A percentile compares a stretch with the other conserved stretches of the same genome.
Evolutionary conservation across 1,140 invertebrate genomes (phyloP).

Genomic region (Drepana arcuata): DNA sequence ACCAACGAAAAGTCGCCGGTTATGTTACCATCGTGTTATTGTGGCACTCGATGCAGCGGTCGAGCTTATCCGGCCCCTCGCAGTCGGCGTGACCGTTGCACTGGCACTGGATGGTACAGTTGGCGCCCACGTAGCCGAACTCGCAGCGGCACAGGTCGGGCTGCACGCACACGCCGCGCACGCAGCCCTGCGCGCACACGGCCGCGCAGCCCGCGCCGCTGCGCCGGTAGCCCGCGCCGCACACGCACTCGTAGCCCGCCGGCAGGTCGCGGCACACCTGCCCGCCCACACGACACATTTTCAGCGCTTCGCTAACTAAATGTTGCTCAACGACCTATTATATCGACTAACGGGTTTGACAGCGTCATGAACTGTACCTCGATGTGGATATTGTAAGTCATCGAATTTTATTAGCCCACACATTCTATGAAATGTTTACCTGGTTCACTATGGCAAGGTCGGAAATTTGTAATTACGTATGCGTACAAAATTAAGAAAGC

Average conservation of each 20-base stretch:
- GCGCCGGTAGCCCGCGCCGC: slow-evolving; percentile 84
- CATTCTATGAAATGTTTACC: too few species aligned
- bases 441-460: too few species aligned
- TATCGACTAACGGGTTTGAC: too few species aligned
- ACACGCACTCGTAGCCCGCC: slow-evolving; percentile 87
- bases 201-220: slow-evolving; percentile 80
- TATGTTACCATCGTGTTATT: slow-evolving; percentile 89
- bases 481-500: too few species aligned
- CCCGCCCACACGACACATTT: not conserved
- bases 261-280: slow-evolving; percentile 79
- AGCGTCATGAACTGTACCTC: too few species aligned
- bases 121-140: slow-evolving; percentile 93
- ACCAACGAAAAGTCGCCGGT: too few species aligned
- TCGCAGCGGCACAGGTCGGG: slow-evolving; percentile 91
- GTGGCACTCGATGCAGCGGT: slow-evolving; percentile 87
- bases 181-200: slow-evolving; percentile 91
- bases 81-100: slow-evolving; percentile 97
- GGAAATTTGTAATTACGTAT: too few species aligned
- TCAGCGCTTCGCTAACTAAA: slow-evolving; percentile 1
- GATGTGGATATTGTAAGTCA: too few species aligned
- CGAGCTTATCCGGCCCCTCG: slow-evolving; percentile 85
- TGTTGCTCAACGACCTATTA: not conserved
- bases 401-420: too few species aligned
- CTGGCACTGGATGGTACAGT: slow-evolving; percentile 94
- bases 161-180: slow-evolving; percentile 87